Evolutionary conservation across 2,113 vertebrate species (phyloP), one percentile per base, ranked within the genome.

Genomic region (Nothocercus nigrocapillus): DNA sequence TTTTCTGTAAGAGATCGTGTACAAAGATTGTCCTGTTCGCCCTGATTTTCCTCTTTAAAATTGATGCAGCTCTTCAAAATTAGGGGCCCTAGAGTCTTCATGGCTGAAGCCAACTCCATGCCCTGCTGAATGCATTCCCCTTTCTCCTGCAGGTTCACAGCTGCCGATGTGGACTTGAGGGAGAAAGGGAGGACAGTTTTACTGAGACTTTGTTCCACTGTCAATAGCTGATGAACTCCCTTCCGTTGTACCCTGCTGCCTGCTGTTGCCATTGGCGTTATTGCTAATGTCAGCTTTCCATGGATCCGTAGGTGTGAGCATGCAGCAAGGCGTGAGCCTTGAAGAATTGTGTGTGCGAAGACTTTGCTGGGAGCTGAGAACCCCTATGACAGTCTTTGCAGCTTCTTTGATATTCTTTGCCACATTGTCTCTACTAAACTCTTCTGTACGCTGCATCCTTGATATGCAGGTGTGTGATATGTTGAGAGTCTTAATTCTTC

Each of bases 361-460:
- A 80, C 69, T 84, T 89, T 56, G 61, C 89, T 96, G 82, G 45
- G 82, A 92, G 34, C 80, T 74, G 69, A 87, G 87, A 36, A n/a
- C 44, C 56, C 36, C 38, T 69, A 64, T 28, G 77, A 69, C 84
- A 84, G 84, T 62, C 77, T 40, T 83, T 81, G 92, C 63, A 81
- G 76, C 40, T 2, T 61, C 78, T 89, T 86, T 86, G 84, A 32
- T 86, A 40, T 42, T 89, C 74, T 94, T 91, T 89, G 64, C 78
- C 64, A 36, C 5, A 3, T 56, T 89, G 81, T 56, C 47, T 77
- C 88, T 84, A 85, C 78, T 84, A 66, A 91, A 61, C 61, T 74
- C 85, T 73, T 61, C 74, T 1, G 5, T 81, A 42, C 0, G 1
- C 86, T 85, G 85, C 82, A 79, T 92, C 89, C 76, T 72, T 86